phyloP scores from a whole-genome alignment of 1,140 invertebrate genomes.

The Camponotus vicinus region DNA sequence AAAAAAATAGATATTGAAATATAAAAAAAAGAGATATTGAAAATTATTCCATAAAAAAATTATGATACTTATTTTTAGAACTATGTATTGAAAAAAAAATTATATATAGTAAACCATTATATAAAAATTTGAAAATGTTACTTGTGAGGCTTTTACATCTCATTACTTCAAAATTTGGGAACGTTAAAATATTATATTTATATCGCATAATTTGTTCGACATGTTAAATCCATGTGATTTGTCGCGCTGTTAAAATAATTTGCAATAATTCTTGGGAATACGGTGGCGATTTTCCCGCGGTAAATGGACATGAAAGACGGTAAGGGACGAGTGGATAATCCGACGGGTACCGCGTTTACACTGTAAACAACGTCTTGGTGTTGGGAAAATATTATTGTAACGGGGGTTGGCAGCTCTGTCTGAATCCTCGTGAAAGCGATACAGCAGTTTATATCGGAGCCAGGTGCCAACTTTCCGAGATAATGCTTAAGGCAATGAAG shows the following conservation, averaged over 20 bases:
- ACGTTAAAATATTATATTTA: neutral
- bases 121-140: too few species aligned
- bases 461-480: conserved; percentile 73
- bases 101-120: too few species aligned
- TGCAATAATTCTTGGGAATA: conserved; percentile 37
- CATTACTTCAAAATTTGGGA: neutral
- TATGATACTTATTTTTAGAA: too few species aligned
- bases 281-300: conserved; percentile 39
- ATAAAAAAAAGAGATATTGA: too few species aligned
- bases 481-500: conserved; percentile 71
- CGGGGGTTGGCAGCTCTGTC: conserved; percentile 57
- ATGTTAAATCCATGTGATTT: neutral
- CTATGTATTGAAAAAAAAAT: too few species aligned
- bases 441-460: conserved; percentile 68
- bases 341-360: conserved; percentile 66
- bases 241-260: conserved; percentile 18
- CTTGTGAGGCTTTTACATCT: too few species aligned
- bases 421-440: conserved; percentile 69
- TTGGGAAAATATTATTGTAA: conserved; percentile 78
- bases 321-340: conserved; percentile 68
- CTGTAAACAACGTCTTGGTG: conserved; percentile 74
- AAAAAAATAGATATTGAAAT: too few species aligned
- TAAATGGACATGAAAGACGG: conserved; percentile 55
- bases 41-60: too few species aligned
- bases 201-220: neutral